phyloP scores from a whole-genome alignment of 2,113 vertebrate genomes.

The Dinomys branickii region DNA sequence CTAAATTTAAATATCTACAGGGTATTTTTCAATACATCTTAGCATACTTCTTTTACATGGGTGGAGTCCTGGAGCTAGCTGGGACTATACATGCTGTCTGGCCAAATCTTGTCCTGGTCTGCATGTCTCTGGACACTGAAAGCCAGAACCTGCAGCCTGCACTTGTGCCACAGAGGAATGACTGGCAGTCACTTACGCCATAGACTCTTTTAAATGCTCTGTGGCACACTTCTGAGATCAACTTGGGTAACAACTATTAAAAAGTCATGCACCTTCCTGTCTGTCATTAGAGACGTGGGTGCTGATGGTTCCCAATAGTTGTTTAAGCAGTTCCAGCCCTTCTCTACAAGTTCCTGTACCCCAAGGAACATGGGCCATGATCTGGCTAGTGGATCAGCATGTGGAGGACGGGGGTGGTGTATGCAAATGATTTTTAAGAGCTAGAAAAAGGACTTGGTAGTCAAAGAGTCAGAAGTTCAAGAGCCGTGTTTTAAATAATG shows the following conservation, averaged over 20 bases:
- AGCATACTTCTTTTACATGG: not conserved
- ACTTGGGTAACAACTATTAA: not conserved
- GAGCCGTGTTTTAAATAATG: not conserved
- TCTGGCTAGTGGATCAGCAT: not conserved
- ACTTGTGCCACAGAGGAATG: not conserved
- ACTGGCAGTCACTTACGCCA: not conserved
- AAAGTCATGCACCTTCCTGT: not conserved
- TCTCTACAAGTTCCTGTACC: not conserved
- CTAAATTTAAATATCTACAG: not conserved
- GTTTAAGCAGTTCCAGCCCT: not conserved
- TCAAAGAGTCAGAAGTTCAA: not conserved
- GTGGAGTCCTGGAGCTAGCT: not conserved
- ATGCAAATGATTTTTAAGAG: not conserved
- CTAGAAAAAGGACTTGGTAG: not conserved
- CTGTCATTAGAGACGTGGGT: not conserved
- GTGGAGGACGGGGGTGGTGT: accelerated
- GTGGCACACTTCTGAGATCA: not conserved
- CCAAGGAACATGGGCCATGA: not conserved
- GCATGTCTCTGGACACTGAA: too few relatives aligned
- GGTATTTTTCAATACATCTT: not conserved
- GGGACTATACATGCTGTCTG: not conserved
- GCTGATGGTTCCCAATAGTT: not conserved
- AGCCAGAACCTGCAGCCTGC: not conserved
- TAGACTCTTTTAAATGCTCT: not conserved
- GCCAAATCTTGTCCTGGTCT: not conserved